These are phyloP conservation scores for Rhinichthys osculus DNA, from an alignment of 2,797 vertebrate species.

Conservation along the genomic window DNA sequence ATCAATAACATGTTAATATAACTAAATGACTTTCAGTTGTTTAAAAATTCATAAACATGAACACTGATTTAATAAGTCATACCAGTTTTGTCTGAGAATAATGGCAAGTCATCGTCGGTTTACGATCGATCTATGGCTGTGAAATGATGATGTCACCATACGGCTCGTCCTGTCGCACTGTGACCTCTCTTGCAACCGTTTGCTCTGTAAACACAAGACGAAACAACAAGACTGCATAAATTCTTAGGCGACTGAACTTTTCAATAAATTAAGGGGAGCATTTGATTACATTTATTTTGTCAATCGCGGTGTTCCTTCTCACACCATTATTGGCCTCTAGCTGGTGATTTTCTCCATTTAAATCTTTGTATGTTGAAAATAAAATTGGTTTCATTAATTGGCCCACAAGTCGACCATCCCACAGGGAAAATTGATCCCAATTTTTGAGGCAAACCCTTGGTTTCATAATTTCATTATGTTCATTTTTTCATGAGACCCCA, in stretches of 20 bases:
- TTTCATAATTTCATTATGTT: not conserved
- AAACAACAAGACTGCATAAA: not conserved
- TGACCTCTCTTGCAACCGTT: slow-evolving; percentile 30
- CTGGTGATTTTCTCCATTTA: not conserved
- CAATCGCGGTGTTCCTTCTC: not conserved
- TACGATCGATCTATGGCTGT: not conserved
- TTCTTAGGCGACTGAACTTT: not conserved
- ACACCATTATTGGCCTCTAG: not conserved
- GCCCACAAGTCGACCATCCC: not conserved
- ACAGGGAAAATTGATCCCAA: not conserved
- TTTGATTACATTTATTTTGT: not conserved
- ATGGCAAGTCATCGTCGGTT: not conserved
- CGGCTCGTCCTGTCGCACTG: slow-evolving; percentile 50
- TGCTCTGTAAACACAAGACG: slow-evolving; percentile 45
- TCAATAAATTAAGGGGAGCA: not conserved
- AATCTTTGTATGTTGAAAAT: not conserved
- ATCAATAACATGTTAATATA: not conserved
- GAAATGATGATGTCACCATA: slow-evolving; percentile 58
- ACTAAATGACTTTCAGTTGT: not conserved
- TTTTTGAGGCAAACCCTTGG: not conserved
- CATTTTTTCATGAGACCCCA: too few relatives aligned
- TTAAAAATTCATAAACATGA: slow-evolving; percentile 5
- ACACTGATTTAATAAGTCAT: slow-evolving; percentile 15
- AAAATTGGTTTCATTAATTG: not conserved
- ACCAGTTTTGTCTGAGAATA: not conserved